Evolutionary conservation across 2,888 invertebrate genomes (phyloP).

Genomic region (Cheilosia scutellata): DNA sequence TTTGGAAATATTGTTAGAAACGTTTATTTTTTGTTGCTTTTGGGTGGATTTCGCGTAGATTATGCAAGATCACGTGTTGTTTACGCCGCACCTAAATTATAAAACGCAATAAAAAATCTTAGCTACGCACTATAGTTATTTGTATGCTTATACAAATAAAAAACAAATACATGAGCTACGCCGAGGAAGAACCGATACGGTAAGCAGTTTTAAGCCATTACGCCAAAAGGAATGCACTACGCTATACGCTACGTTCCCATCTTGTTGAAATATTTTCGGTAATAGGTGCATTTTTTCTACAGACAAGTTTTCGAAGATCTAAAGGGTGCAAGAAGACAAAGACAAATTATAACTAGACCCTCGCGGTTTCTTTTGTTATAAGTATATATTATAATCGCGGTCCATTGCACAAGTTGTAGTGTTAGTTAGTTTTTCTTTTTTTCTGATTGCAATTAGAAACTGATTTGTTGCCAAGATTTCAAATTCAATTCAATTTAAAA

Average conservation of each 20-base stretch:
- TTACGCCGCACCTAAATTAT: conserved; percentile 55
- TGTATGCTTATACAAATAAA: conserved; percentile 72
- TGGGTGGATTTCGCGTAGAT: conserved; percentile 28
- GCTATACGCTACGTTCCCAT: conserved; percentile 70
- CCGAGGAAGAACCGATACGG: conserved; percentile 26
- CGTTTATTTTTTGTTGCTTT: conserved; percentile 33
- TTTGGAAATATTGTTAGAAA: conserved; percentile 44
- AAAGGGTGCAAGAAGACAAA: not conserved
- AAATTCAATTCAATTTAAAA: no score
- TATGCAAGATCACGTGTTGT: conserved; percentile 41
- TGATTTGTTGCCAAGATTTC: no score
- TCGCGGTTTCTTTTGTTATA: no score
- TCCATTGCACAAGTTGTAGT: no score
- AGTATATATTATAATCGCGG: no score
- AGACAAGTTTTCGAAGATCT: conserved; percentile 9
- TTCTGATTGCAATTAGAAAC: no score
- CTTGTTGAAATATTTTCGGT: conserved; percentile 22
- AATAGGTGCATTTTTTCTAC: not conserved
- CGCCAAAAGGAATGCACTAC: conserved; percentile 60
- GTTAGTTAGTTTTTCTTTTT: no score
- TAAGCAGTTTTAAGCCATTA: conserved; percentile 30
- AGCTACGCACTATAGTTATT: conserved; percentile 65
- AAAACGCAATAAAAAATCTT: conserved; percentile 43
- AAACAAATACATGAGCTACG: conserved; percentile 44
- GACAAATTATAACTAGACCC: no score